Base-by-base conservation (phyloP, 2,888 invertebrate genomes). In the Lutraria lutraria region DNA sequence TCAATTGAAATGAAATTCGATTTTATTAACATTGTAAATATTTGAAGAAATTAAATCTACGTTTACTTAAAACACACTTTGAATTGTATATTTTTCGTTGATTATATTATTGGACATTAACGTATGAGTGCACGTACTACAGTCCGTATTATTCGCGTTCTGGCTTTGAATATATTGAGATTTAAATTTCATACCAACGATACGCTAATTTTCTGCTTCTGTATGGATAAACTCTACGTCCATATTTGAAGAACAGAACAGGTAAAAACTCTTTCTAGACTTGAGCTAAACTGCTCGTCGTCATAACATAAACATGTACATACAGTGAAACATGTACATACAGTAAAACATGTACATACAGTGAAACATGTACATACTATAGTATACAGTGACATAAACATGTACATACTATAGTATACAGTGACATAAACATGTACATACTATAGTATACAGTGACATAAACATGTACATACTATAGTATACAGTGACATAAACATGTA, bases 31-130 rank as follows among this genome's bases (percentile, higher is more conserved):
- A 85, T 79, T 79, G 85, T 85, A 85, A 85, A 85, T 85, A 85
- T 85, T 85, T 85, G 53, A 85, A 85, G 72, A 85, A 85, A 85
- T 79, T 76, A 79, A 85, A 85, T 83, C 43, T 85, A 85, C 76
- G 85, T 85, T 85, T 85, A 85, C 85, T 79, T 85, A 72, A 76
- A 85, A 85, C 68, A 68, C 4, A 72, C 31, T 31, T 19, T 85
- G 31, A 76, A 79, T 85, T 85, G 76, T 68, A 25, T 68, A 25
- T 25, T 68, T 25, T 68, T 10, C 63, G 8, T 68, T 68, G 25
- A 25, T 8, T 25, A 56, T 54, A 53, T 76, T 52, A 54, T 85
- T 76, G 29, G 72, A 52, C 76, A 76, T 84, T 72, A 76, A 76
- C 76, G 31, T 79, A 79, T 79, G 12, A 79, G 76, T 54, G 53